Conservation (phyloP, 2,113 vertebrate species). For the Dipodomys ordii region DNA sequence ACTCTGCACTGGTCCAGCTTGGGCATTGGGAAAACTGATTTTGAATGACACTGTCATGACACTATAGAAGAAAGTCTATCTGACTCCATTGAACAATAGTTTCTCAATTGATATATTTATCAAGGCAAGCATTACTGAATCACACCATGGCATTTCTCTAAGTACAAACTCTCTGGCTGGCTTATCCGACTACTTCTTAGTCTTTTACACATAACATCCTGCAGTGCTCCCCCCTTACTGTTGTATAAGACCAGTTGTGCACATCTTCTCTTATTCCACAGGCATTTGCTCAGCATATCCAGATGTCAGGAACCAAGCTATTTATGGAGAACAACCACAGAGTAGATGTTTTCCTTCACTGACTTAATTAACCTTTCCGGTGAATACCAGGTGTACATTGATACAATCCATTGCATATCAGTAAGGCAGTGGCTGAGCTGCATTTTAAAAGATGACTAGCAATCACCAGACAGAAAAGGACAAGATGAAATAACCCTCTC, state of each 20-base stretch:
- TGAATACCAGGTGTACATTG: neutral
- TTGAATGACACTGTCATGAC: neutral
- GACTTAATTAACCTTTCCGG: neutral
- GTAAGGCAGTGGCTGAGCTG: neutral
- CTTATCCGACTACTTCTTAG: neutral
- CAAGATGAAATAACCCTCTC: neutral
- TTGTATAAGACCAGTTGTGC: neutral
- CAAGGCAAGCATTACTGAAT: neutral
- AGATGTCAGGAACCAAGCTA: neutral
- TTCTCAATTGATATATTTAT: slow-evolving; percentile 45
- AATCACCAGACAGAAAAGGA: neutral
- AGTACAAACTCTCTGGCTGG: neutral
- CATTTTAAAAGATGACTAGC: slow-evolving; percentile 4
- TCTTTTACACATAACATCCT: neutral
- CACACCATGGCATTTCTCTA: neutral
- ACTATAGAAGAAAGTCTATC: neutral
- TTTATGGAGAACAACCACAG: neutral
- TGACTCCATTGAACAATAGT: neutral
- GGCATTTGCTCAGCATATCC: neutral
- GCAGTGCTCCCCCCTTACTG: too few relatives aligned
- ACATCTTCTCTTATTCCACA: neutral
- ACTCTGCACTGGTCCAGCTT: neutral
- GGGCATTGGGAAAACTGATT: neutral
- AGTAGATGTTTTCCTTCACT: neutral
- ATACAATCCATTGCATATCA: neutral